These are phyloP conservation scores for Toxotes lorentzi DNA, from an alignment of 2,797 vertebrate species.

Conservation along the genomic window DNA sequence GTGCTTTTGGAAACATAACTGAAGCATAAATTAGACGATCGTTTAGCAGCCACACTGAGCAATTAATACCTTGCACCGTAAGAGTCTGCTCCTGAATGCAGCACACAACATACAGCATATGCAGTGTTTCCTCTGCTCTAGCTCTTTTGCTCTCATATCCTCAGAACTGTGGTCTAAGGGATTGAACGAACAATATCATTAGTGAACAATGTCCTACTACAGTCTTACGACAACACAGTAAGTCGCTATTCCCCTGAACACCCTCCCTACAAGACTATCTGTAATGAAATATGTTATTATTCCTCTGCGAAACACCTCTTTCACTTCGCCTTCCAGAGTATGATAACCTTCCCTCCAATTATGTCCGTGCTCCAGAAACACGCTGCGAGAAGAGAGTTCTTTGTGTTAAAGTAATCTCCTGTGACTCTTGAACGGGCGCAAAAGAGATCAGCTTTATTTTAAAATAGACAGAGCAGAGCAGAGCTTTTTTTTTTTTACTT, in stretches of 20 bases:
- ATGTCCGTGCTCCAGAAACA: conserved; percentile 42
- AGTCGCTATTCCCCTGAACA: conserved; percentile 38
- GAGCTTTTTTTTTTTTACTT: conserved; percentile 1
- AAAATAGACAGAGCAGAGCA: conserved; percentile 20
- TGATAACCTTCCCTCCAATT: conserved; percentile 72
- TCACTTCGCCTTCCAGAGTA: conserved; percentile 37
- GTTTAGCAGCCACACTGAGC: conserved; percentile 16
- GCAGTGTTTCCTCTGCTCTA: not conserved
- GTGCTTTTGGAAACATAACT: conserved; percentile 19
- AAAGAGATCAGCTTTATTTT: conserved; percentile 32
- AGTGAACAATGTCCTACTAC: conserved; percentile 31
- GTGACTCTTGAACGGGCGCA: conserved; percentile 36
- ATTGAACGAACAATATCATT: conserved; percentile 24
- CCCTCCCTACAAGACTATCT: conserved; percentile 35
- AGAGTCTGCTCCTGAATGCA: conserved; percentile 23
- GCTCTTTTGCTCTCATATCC: not conserved
- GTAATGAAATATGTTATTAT: conserved; percentile 69
- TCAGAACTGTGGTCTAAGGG: conserved; percentile 5
- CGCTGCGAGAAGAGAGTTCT: conserved; percentile 35
- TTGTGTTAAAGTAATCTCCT: conserved; percentile 62
- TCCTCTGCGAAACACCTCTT: conserved; percentile 44
- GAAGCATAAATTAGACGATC: conserved; percentile 24
- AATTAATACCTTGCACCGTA: not conserved
- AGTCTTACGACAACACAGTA: conserved; percentile 59
- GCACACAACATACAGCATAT: not conserved